Percentiles rank a stretch among this genome's conserved stretches.
Conservation (phyloP, 2,888 invertebrate species). For the Lasioglossum zephyrum region DNA sequence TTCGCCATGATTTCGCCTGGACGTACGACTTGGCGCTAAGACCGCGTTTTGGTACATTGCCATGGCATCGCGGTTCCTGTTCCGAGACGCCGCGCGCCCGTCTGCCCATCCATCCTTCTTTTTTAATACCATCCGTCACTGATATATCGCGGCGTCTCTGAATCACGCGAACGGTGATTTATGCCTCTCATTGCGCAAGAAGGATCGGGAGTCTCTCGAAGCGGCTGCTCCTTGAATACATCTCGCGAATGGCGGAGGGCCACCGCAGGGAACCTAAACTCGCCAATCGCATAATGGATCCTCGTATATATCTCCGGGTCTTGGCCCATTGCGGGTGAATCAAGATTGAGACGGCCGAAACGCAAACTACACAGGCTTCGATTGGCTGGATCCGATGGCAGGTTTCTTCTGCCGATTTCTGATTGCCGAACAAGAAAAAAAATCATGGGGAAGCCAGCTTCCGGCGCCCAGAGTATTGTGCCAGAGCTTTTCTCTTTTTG, state of each 20-base stretch:
- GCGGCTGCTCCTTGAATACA: constrained; percentile 41
- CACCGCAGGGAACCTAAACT: constrained; percentile 46
- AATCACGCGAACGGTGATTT: constrained; percentile 56
- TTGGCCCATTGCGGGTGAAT: constrained; percentile 34
- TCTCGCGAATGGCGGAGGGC: constrained; percentile 32
- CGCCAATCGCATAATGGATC: constrained; percentile 61
- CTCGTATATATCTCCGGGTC: constrained; percentile 26
- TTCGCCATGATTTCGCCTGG: constrained; percentile 19
- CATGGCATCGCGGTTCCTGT: constrained; percentile 38
- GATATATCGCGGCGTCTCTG: constrained; percentile 56
- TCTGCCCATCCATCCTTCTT: constrained; percentile 14
- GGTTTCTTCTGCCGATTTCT: not conserved
- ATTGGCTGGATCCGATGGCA: constrained; percentile 15
- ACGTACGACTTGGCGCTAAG: constrained; percentile 35
- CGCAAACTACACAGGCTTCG: not conserved
- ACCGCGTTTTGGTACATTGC: constrained; percentile 51
- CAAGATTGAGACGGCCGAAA: constrained; percentile 35
- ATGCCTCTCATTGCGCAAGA: constrained; percentile 47
- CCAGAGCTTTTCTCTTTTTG: constrained; percentile 29
- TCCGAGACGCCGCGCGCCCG: not conserved
- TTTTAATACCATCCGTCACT: constrained; percentile 44
- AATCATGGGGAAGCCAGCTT: not conserved
- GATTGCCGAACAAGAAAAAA: not conserved
- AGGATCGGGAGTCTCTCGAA: constrained; percentile 38
- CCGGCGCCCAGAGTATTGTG: not conserved